These are phyloP conservation scores for Echinometra lucunter DNA, from an alignment of 53 echinoderm and acorn worm genomes.

Conservation along the genomic window DNA sequence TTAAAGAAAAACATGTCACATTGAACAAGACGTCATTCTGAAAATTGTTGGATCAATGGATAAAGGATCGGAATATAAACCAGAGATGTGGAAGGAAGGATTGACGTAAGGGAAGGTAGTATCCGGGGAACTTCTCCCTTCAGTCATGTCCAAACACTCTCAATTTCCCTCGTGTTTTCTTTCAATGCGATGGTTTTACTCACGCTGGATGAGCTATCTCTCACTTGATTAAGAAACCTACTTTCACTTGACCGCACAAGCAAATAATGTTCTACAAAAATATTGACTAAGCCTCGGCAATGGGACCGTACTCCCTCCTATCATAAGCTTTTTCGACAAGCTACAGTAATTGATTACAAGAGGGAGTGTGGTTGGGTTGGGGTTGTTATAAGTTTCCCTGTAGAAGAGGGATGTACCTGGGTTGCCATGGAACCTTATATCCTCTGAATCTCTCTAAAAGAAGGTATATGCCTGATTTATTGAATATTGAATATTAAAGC, in stretches of 20 bases:
- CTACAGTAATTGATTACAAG: not conserved
- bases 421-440: not conserved
- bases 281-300: not conserved
- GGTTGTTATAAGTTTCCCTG: not conserved
- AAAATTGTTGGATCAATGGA: not conserved
- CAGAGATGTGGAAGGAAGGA: not conserved
- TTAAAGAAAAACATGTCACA: no score
- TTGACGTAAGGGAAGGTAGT: not conserved
- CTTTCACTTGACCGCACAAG: not conserved
- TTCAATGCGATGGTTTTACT: constrained; percentile 7
- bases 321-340: no score
- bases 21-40: not conserved
- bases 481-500: not conserved
- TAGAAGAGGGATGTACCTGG: not conserved
- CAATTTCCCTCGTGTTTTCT: constrained; percentile 20
- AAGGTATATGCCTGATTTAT: no score
- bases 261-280: not conserved
- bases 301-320: not conserved
- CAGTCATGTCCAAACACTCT: not conserved
- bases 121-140: not conserved
- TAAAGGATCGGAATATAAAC: not conserved
- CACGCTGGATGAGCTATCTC: not conserved
- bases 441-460: not conserved
- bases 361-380: not conserved
- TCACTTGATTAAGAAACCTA: not conserved